phyloP scores from a whole-genome alignment of 2,888 invertebrate species.

The Mantis religiosa region DNA sequence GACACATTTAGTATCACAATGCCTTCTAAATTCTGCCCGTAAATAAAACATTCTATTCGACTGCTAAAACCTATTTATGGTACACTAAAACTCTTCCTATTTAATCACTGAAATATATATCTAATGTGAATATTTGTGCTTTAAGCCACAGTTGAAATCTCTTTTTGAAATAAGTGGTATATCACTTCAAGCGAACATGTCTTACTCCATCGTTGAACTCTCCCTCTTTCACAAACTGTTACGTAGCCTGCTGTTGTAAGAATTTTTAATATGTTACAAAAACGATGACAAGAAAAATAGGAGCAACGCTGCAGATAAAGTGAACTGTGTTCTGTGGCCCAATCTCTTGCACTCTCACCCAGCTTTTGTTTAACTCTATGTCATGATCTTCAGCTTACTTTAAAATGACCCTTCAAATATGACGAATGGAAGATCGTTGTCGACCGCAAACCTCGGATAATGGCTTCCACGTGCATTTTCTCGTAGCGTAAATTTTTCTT shows the following conservation, averaged over 20 bases:
- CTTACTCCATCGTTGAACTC: background rate
- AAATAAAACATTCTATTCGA: too few species aligned
- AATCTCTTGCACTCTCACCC: background rate
- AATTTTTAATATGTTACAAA: background rate
- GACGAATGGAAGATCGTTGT: conserved; percentile 16
- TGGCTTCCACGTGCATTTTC: conserved; percentile 10
- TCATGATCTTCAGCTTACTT: background rate
- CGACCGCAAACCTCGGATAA: conserved; percentile 15
- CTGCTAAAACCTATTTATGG: too few species aligned
- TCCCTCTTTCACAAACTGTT: background rate
- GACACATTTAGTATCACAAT: too few species aligned
- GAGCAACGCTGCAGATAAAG: background rate
- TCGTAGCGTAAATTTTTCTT: conserved; percentile 13
- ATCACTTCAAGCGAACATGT: too few species aligned
- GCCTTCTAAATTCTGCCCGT: too few species aligned
- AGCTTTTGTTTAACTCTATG: background rate
- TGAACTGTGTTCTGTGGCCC: background rate
- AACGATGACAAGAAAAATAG: background rate
- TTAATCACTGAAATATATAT: too few species aligned
- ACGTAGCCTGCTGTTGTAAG: background rate
- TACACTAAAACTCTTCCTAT: too few species aligned
- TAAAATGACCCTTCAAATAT: conserved; percentile 9
- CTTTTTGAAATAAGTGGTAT: background rate
- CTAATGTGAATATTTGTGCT: background rate
- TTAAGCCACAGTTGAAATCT: background rate